Conservation (phyloP, 2,888 invertebrate species). For the Schrankia costaestrigalis region DNA sequence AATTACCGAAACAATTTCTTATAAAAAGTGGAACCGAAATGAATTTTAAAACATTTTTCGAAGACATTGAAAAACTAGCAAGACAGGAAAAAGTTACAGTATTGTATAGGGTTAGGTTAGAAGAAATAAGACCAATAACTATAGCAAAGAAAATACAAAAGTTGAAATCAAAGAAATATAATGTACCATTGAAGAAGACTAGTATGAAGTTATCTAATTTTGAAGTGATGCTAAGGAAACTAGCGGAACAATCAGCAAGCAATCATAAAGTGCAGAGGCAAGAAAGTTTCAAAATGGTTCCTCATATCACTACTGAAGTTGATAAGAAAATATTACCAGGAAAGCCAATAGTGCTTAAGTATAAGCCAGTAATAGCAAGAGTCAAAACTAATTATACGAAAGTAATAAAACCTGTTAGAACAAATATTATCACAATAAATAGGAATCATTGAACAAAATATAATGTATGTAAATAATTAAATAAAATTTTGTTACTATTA, state of each 20-base stretch:
- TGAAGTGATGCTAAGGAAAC: conserved; percentile 55
- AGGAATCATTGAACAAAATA: conserved; percentile 2
- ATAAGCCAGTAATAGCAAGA: conserved; percentile 53
- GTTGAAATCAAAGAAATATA: conserved; percentile 56
- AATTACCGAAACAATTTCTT: conserved; percentile 58
- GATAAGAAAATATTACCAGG: conserved; percentile 36
- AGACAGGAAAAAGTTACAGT: conserved; percentile 48
- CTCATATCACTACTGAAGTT: conserved; percentile 36
- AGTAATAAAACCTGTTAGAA: conserved; percentile 54
- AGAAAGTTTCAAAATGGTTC: conserved; percentile 17
- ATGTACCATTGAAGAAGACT: conserved; percentile 63
- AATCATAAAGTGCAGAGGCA: conserved; percentile 24
- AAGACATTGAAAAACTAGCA: conserved; percentile 50
- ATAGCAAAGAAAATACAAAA: conserved; percentile 37
- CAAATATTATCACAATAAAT: conserved; percentile 50
- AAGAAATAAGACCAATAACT: conserved; percentile 34
- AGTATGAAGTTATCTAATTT: conserved; percentile 68
- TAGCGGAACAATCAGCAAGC: conserved; percentile 47
- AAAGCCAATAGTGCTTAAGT: conserved; percentile 48
- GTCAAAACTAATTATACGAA: conserved; percentile 55
- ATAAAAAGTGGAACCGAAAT: conserved; percentile 42
- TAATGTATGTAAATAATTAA: conserved; percentile 5
- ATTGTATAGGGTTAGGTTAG: conserved; percentile 56
- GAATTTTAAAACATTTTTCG: conserved; percentile 50
- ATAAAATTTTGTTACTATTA: conserved; percentile 3